Evolutionary conservation across 2,113 vertebrate genomes (phyloP).

Genomic region (Arenaria interpres): DNA sequence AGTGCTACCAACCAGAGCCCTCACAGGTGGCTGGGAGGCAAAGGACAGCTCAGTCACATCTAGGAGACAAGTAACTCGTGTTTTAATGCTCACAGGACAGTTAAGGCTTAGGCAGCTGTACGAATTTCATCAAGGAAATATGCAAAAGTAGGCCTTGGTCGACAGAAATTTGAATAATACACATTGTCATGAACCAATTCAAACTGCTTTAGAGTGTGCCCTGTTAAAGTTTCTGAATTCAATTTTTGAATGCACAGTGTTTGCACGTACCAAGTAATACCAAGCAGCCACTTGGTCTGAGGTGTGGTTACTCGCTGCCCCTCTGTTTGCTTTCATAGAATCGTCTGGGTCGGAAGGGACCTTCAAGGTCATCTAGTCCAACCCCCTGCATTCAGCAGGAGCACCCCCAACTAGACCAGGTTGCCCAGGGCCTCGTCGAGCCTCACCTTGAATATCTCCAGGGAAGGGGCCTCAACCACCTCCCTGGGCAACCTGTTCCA

Average conservation of each 20-base stretch:
- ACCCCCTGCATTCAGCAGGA: too few species aligned
- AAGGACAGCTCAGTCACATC: accelerated
- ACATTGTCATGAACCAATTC: not conserved
- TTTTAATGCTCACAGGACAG: not conserved
- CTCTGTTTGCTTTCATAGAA: not conserved
- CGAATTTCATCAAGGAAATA: not conserved
- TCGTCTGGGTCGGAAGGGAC: too few species aligned
- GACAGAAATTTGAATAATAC: not conserved
- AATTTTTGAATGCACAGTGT: not conserved
- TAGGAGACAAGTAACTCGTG: not conserved
- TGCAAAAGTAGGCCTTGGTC: not conserved
- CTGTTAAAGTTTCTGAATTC: not conserved
- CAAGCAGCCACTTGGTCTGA: not conserved
- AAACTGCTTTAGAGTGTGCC: not conserved
- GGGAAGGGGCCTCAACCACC: too few species aligned
- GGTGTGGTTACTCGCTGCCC: not conserved
- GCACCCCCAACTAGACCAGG: too few species aligned
- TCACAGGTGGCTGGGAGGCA: accelerated
- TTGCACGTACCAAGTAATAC: not conserved
- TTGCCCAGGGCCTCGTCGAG: too few species aligned
- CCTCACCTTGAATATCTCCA: too few species aligned
- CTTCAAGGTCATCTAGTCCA: too few species aligned
- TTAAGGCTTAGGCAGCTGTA: not conserved
- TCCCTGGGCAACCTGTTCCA: too few species aligned
- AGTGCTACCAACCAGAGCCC: not conserved